Conservation (phyloP, 2,888 invertebrate genomes). For the Nysson spinosus region DNA sequence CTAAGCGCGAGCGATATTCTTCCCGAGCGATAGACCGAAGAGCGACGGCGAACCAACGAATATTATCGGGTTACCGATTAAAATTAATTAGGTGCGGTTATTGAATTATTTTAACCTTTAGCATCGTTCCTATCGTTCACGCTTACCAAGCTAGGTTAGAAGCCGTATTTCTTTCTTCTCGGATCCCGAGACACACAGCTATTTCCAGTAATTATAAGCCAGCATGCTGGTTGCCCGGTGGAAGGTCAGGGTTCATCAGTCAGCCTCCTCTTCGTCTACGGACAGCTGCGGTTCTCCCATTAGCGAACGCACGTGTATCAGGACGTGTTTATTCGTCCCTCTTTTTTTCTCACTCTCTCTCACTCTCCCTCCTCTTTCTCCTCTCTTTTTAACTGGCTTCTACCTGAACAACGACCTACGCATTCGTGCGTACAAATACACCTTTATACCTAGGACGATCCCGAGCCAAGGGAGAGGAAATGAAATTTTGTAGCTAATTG, state of each 20-base stretch:
- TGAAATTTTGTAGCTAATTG: conserved; percentile 71
- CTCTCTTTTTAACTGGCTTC: not conserved
- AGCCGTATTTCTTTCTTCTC: too few relatives aligned
- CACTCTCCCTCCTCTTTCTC: conserved; percentile 16
- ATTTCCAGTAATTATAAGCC: conserved; percentile 20
- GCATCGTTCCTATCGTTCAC: too few relatives aligned
- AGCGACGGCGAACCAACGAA: too few relatives aligned
- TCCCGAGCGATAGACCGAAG: too few relatives aligned
- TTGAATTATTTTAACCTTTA: too few relatives aligned
- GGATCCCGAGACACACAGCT: too few relatives aligned
- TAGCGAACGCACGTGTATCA: conserved; percentile 56
- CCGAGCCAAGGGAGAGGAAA: conserved; percentile 54
- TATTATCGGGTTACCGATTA: too few relatives aligned
- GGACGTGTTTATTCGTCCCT: conserved; percentile 48
- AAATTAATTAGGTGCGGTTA: too few relatives aligned
- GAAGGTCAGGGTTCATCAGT: conserved; percentile 65
- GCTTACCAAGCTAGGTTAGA: too few relatives aligned
- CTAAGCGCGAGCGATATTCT: too few relatives aligned
- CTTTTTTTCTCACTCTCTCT: conserved; percentile 10
- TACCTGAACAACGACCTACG: not conserved
- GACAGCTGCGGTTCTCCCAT: conserved; percentile 62
- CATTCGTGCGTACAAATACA: conserved; percentile 16
- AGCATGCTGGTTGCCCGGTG: conserved; percentile 3
- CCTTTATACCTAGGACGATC: conserved; percentile 35
- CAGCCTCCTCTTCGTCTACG: conserved; percentile 57